phyloP scores from a whole-genome alignment of 2,113 vertebrate genomes.

The Stictonetta naevosa region DNA sequence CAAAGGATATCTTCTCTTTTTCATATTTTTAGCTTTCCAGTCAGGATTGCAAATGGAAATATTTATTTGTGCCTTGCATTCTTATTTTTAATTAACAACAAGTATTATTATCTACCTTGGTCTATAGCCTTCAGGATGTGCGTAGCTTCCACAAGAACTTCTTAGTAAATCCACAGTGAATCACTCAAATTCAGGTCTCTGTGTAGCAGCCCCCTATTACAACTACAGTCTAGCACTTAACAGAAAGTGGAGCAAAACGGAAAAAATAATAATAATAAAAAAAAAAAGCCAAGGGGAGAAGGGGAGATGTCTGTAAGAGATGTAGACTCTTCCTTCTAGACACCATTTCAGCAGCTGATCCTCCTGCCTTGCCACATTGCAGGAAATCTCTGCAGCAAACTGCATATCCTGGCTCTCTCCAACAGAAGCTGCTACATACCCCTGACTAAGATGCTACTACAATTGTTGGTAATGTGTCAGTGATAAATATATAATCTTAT shows the following conservation, averaged over 20 bases:
- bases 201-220: background rate
- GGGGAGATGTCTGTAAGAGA: background rate
- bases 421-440: background rate
- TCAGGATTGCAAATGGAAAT: background rate
- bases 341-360: background rate
- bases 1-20: background rate
- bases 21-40: background rate
- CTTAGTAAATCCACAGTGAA: background rate
- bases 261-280: background rate
- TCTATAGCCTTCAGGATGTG: background rate
- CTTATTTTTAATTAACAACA: background rate
- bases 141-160: background rate
- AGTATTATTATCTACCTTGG: background rate
- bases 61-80: background rate
- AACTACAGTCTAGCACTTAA: background rate
- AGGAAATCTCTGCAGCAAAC: background rate
- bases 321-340: background rate
- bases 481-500: background rate
- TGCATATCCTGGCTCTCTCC: background rate
- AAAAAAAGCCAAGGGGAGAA: background rate
- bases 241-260: background rate
- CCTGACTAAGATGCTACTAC: background rate
- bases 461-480: background rate
- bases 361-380: background rate
- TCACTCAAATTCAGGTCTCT: background rate